A percentile compares a stretch with the other conserved stretches of the same genome.
Conservation (phyloP, 2,797 vertebrate species). For the Scarus forsteni region DNA sequence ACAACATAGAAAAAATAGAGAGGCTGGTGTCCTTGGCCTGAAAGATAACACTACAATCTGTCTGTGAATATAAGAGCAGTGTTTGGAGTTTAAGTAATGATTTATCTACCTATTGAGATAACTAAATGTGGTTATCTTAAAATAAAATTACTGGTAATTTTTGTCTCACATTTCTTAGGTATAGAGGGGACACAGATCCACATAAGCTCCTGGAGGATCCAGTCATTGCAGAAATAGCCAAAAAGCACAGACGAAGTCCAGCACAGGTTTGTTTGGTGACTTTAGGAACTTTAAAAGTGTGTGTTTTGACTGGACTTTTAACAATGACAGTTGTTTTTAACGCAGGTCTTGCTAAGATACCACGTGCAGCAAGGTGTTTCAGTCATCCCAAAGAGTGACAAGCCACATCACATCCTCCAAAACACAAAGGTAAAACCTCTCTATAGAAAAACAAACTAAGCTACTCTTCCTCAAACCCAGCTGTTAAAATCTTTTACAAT, state of each 20-base stretch:
- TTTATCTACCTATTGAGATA: not conserved
- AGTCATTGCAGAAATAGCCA: constrained; percentile 72
- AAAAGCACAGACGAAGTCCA: constrained; percentile 71
- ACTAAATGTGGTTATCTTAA: not conserved
- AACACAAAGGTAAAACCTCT: constrained; percentile 82
- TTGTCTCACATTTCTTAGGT: constrained; percentile 31
- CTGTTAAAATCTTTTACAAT: not conserved
- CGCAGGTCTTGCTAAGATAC: constrained; percentile 83
- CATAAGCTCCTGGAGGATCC: constrained; percentile 76
- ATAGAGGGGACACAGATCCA: constrained; percentile 75
- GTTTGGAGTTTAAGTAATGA: too few species aligned
- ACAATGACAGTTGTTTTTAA: not conserved
- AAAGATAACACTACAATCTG: too few species aligned
- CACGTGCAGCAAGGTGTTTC: constrained; percentile 82
- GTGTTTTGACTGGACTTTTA: not conserved
- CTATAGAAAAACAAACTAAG: too few species aligned
- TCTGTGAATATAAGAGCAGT: too few species aligned
- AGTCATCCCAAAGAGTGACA: constrained; percentile 84
- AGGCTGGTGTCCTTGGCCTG: too few species aligned
- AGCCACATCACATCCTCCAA: constrained; percentile 84
- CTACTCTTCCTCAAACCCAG: not conserved
- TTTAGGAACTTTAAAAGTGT: not conserved
- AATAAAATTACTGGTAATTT: not conserved
- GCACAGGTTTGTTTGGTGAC: constrained; percentile 75
- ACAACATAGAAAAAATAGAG: too few species aligned